Evolutionary conservation across 2,888 invertebrate species (phyloP).

Genomic region (Patella ulyssiponensis): DNA sequence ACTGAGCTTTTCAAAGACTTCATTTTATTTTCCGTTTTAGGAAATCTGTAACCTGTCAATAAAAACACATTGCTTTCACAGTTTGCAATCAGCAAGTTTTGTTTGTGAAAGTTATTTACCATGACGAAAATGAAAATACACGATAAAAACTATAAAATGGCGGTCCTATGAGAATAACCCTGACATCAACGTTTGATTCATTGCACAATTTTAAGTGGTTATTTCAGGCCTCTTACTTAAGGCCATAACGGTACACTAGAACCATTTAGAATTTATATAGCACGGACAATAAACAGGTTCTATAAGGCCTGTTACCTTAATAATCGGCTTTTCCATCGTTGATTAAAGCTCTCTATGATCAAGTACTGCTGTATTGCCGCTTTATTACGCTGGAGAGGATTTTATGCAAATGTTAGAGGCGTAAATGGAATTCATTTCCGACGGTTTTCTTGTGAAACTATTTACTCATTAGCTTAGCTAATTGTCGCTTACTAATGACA

Average conservation of each 20-base stretch:
- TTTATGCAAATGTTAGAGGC: conserved; percentile 33
- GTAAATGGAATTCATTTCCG: conserved; percentile 36
- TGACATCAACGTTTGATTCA: neutral
- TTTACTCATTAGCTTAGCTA: conserved; percentile 33
- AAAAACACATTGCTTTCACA: no score
- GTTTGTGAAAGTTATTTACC: no score
- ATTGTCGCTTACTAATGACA: conserved; percentile 11
- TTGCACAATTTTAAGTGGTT: conserved; percentile 6
- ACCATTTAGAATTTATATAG: conserved; percentile 7
- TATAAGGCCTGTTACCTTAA: conserved; percentile 5
- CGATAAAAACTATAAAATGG: no score
- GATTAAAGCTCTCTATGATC: conserved; percentile 20
- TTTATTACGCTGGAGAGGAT: conserved; percentile 35
- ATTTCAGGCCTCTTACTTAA: conserved; percentile 3
- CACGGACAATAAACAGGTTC: neutral
- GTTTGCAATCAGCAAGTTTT: no score
- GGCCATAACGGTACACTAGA: conserved; percentile 5
- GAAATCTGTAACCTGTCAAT: no score
- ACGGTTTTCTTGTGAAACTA: conserved; percentile 30
- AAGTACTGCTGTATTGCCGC: conserved; percentile 33
- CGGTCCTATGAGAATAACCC: no score
- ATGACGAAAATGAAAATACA: no score
- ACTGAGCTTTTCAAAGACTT: no score
- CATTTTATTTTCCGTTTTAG: no score
- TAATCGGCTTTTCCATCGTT: neutral